Base-by-base conservation (phyloP, 2,113 vertebrate genomes). In the Tenrec ecaudatus region DNA sequence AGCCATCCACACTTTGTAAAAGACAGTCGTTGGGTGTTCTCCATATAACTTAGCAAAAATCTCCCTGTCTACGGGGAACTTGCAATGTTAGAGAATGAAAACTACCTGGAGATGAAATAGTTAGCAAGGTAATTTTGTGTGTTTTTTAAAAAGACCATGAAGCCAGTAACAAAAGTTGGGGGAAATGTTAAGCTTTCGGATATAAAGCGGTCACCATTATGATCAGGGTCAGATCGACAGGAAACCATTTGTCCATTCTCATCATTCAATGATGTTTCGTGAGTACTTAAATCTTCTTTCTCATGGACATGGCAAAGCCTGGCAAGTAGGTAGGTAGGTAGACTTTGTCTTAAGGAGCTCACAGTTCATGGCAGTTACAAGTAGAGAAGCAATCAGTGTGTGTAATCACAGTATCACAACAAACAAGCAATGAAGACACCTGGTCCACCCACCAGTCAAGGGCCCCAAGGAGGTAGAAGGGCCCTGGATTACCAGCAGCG, bases 1-100 rank as follows among this genome's bases (percentile, higher is more conserved):
- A 85, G 40, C 68, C 88, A 68, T 31, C 79, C 40, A 40, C 73
- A 71, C 29, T 68, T 68, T 47, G 86, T 86, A 40, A 17, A 31
- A 85, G 11, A 60, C 27, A 82, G 40, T 29, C 64, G 47, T 6
- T 83, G 82, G 36, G 60, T 79, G 88, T 94, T 25, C 53, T 71
- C 27, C 38, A 91, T 4, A 53, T 47, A 86, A 92, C 2, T 79
- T 73, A 86, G 27, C 6, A 94, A 79, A 86, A 85, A n/a, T 88
- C 82, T 88, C 38, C 90, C 0, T 75, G 27, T 77, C 17, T 91
- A 84, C 58, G 31, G 77, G 29, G 71, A 95, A 91, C 83, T 89
- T 76, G 23, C 19, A 86, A 62, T 60, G 53, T 29, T 43, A 43
- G 29, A 33, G 19, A 38, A 36, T 82, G 22, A 88, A 94, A 92